Percentiles rank a stretch among this genome's conserved stretches.
phyloP scores from a whole-genome alignment of 2,113 vertebrate species.

The Chrysochloris asiatica region DNA sequence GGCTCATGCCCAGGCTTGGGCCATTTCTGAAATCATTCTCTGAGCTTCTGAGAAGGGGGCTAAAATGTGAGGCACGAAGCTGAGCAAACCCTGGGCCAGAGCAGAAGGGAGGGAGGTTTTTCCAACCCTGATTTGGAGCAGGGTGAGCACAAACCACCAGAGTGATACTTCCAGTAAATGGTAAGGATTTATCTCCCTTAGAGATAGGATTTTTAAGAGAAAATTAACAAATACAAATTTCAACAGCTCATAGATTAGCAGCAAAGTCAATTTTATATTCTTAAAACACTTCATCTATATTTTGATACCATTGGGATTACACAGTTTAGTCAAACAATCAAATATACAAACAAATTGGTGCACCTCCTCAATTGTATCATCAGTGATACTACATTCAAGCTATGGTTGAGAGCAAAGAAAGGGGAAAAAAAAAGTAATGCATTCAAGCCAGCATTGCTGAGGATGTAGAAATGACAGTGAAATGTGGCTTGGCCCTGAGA shows the following conservation, averaged over 20 bases:
- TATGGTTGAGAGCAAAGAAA: background rate
- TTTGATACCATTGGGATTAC: background rate
- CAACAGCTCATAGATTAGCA: background rate
- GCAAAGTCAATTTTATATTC: background rate
- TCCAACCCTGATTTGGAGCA: background rate
- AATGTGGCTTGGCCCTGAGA: conserved; percentile 32
- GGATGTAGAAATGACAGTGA: conserved; percentile 17
- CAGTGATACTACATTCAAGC: background rate
- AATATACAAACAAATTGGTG: background rate
- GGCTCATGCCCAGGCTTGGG: background rate
- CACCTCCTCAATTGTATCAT: background rate
- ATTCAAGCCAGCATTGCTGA: background rate
- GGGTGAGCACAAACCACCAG: background rate
- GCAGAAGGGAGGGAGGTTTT: background rate
- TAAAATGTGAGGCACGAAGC: background rate
- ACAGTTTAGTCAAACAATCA: background rate
- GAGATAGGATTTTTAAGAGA: background rate
- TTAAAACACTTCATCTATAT: background rate
- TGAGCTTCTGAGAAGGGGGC: background rate
- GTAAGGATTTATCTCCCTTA: background rate
- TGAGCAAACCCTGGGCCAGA: background rate
- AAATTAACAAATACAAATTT: background rate
- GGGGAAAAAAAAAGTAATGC: background rate
- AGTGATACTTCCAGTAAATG: background rate
- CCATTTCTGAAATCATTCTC: background rate